Evolutionary conservation across 1,140 invertebrate genomes (phyloP), one percentile per base, ranked within the genome.

Genomic region (Pentalonia nigronervosa): DNA sequence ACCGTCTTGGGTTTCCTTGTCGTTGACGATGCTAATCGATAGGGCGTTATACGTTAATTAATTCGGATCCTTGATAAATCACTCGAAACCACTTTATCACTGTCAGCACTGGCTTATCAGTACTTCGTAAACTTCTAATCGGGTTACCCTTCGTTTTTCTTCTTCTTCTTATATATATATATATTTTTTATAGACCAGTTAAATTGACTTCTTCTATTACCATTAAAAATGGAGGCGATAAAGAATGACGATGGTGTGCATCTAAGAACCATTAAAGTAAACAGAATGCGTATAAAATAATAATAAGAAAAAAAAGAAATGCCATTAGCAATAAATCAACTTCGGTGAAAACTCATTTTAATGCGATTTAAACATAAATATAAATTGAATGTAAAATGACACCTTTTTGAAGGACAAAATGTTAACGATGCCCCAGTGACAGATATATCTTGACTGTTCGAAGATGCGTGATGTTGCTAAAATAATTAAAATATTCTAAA

Each of bases 11-110:
- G 88, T 53, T 34, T 89, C 9, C 34, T 56, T 8, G 88, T 89
- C 76, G 36, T 84, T 45, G 91, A 41, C 76, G 76, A 84, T 92
- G 67, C 76, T 93, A 93, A 93, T 93, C 91, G 91, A 84, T 93
- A 53, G 81, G 34, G n/a, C 48, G 8, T 53, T 84, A 53, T 45
- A 41, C 81, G 91, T 93, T 93, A 93, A 93, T 93, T 93, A 93
- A 93, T 93, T 93, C 81, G 76, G 48, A 93, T 93, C 76, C 48
- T 93, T 93, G 91, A 93, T 93, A 93, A 93, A 93, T 93, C 91
- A 93, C 91, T 93, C 23, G 91, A 53, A 93, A 86, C 48, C 81
- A 93, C 91, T 93, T 84, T 93, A 93, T 93, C 91, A 93, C 91
- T 93, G 91, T 93, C 91, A 93, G 48, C 45, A 84, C 41, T 47